Percentiles rank a stretch among this genome's conserved stretches.
Conservation (phyloP, 2,113 vertebrate genomes). For the Orcinus orca region DNA sequence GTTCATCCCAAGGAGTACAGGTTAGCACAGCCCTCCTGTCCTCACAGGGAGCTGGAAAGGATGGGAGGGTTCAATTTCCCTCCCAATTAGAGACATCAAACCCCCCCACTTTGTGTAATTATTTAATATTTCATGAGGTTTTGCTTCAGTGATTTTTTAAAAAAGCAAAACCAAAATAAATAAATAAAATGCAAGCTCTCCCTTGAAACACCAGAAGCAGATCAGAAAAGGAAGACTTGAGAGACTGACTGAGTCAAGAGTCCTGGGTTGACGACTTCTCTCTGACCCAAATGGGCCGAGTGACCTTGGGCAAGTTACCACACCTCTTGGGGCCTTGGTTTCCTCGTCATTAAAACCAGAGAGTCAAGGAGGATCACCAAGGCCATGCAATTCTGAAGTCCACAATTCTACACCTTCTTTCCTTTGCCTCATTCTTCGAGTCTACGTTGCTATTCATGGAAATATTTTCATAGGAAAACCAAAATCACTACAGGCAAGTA, state of each 20-base stretch:
- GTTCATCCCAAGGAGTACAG: background rate
- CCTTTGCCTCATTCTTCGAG: background rate
- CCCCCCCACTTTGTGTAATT: background rate
- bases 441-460: background rate
- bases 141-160: constrained; percentile 1
- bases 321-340: background rate
- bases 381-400: background rate
- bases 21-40: background rate
- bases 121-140: constrained; percentile 44
- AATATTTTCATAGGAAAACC: constrained; percentile 22
- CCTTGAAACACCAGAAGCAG: background rate
- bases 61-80: background rate
- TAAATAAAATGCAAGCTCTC: constrained; percentile 3
- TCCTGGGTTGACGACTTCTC: background rate
- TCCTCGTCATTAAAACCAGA: background rate
- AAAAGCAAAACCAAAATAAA: background rate
- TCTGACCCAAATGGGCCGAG: background rate
- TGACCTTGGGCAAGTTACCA: background rate
- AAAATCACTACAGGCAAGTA: background rate
- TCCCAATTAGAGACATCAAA: background rate
- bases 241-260: background rate
- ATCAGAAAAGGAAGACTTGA: background rate
- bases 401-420: background rate
- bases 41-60: background rate
- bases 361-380: background rate